Base-by-base conservation (phyloP, 1,140 invertebrate species). In the Sesamia nonagrioides region DNA sequence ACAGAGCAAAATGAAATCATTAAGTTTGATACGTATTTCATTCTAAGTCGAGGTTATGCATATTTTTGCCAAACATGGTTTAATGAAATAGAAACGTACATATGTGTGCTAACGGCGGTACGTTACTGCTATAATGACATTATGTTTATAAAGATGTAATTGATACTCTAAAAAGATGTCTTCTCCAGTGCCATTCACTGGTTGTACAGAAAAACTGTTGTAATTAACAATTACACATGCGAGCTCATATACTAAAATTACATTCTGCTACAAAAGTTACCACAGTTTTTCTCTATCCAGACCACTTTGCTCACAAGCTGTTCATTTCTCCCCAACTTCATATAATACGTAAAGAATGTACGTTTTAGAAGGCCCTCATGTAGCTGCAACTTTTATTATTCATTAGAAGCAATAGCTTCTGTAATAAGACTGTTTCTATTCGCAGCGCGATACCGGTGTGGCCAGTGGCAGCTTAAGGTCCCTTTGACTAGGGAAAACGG, bases 401-500 rank as follows among this genome's bases (percentile, higher is more conserved):
- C 73, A 75, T 75, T 75, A 75, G 73, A 75, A 63, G 73, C 73
- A 50, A 75, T 75, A 50, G 73, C 56, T 35, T 61, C 21, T 40
- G 73, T 75, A 75, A 75, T 75, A 75, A 75, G 73, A 75, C 73
- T 60, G 73, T 75, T 75, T 75, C 52, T 75, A 75, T 75, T 75
- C 73, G 54, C 58, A 18, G 56, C 40, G 58, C 58, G 73, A 7
- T 48, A 6, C 9, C 40, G 13, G 73, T 45, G 73, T 75, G 48
- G 58, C 73, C 42, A 61, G 6, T 50, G 21, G 6, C 18, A 42
- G 17, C 37, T 35, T 18, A 27, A 8, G 21, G 15, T 45, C 56
- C 21, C 21, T 35, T n/a, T 42, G 17, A 48, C 9, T 35, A 13
- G 73, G 56, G 37, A 17, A 63, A 61, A 48, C 7, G 35, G n/a